Evolutionary conservation across 2,113 vertebrate genomes (phyloP), one percentile per base, ranked within the genome.

Genomic region (Heterochromis multidens): DNA sequence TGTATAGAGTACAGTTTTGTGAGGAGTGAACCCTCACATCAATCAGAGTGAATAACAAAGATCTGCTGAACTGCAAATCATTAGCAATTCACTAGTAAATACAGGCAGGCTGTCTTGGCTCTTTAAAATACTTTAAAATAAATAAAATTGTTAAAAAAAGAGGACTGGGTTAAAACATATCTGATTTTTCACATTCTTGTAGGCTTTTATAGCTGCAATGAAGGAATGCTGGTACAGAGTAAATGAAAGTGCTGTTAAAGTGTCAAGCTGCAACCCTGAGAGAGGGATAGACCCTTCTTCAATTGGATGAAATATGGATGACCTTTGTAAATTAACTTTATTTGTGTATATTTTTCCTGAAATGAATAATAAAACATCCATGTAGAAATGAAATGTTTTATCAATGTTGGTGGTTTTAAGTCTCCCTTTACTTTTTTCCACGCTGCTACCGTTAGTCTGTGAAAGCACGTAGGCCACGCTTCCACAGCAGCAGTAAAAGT

Each of bases 281-380:
- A 37, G 78, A 77, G 67, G 52, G 8, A 7, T 40, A 0, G 80
- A 81, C 84, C 88, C 91, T 88, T 91, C 61, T 58, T 89, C 84
- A 89, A 58, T 83, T 61, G 70, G 86, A 85, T 90, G 81, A 93
- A 92, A 91, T 87, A 95, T 92, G 87, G 85, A 95, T 82, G 74
- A 6, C 31, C 46, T 80, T 86, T 83, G 52, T 77, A 80, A 56
- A 79, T 79, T 79, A 77, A 49, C 63, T 79, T 46, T 67, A 83
- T 62, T 87, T 40, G 35, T 87, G 37, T 63, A 14, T 25, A 43
- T 87, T 81, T 72, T 46, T 37, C 17, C 23, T 3, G 49, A 77
- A 27, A 79, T 12, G 3, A 86, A 7, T n/a, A 25, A 2, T 77
- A 60, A 84, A 87, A 77, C 6, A 4, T 60, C 63, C 29, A 77